Evolutionary conservation across 2,888 invertebrate species (phyloP), one percentile per base, ranked within the genome.

Genomic region (Scaptodrosophila latifasciaeformis): DNA sequence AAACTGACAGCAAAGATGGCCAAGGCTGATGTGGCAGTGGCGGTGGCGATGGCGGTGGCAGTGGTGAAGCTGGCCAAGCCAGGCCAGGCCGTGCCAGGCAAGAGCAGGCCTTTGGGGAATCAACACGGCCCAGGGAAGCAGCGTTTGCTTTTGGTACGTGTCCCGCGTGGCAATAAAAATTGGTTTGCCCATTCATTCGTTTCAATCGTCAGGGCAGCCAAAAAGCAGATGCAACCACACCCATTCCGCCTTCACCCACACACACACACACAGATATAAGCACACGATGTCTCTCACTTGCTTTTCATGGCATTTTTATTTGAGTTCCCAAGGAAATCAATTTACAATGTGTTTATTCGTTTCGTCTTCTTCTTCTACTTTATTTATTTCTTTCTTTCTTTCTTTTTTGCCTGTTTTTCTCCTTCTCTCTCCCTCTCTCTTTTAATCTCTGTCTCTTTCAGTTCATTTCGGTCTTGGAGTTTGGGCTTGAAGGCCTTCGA

Each of bases 101-200:
- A 2, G 13, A 7, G 13, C 13, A 6, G 13, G 30, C 13, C 5
- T 7, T 18, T 37, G 1, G 17, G 18, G 35, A 7, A 15, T 10
- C 35, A 37, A 24, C 24, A 24, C 37, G 2, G 37, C 15, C 37
- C 13, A 43, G 21, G 30, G 56, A 54, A 65, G 55, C 55, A 56
- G 42, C 53, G 55, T n/a, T n/a, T n/a, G 55, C 59, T 49, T 59
- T 7, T 37, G 54, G 72, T 76, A 81, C 75, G 80, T 75, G 81
- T 81, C 80, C 81, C 75, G 79, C 81, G 75, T 81, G 80, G 75
- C 75, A 79, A 75, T 75, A 75, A 75, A 75, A 75, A 75, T 75
- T 75, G 75, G 75, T 75, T 75, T 75, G 75, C 75, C 81, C 75
- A 75, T 75, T 75, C 75, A 75, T 75, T 75, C 81, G 80, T 81